Percentiles rank a stretch among this genome's conserved stretches.
Evolutionary conservation across 2,113 vertebrate genomes (phyloP).

Genomic region (Holacanthus passer): DNA sequence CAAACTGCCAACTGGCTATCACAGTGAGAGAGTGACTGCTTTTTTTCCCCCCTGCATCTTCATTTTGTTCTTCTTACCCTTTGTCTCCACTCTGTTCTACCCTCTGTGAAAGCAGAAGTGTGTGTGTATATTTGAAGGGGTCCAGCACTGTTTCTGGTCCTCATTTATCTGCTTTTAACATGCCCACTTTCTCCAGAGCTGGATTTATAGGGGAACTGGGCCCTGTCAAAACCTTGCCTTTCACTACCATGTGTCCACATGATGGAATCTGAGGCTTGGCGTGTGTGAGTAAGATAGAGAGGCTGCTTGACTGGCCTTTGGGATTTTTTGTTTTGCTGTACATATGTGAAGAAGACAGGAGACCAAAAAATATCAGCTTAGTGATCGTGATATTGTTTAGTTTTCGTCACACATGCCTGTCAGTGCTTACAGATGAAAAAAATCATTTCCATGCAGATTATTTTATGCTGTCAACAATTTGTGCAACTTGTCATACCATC

Average conservation of each 20-base stretch:
- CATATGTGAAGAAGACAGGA: not conserved
- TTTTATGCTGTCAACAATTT: not conserved
- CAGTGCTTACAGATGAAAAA: not conserved
- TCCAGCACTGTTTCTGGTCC: conserved; percentile 52
- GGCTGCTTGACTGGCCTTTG: not conserved
- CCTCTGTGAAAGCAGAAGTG: conserved; percentile 3
- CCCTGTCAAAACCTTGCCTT: conserved; percentile 43
- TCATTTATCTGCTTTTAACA: conserved; percentile 65
- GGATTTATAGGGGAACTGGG: conserved; percentile 65
- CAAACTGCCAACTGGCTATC: conserved; percentile 6
- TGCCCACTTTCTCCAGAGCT: conserved; percentile 60
- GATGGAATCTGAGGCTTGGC: conserved; percentile 28
- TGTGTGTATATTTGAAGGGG: not conserved
- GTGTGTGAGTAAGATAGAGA: not conserved
- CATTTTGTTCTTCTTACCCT: conserved; percentile 14
- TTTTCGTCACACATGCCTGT: not conserved
- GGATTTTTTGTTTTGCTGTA: conserved; percentile 8
- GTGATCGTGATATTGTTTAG: not conserved
- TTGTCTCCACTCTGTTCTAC: conserved; percentile 15
- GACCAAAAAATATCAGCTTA: not conserved
- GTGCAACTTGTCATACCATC: not conserved
- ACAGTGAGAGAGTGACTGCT: not conserved
- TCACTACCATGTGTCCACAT: conserved; percentile 32
- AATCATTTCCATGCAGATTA: not conserved
- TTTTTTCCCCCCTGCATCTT: conserved; percentile 16